Conservation (phyloP, 2,113 vertebrate species). For the Gallinago jamesoni region DNA sequence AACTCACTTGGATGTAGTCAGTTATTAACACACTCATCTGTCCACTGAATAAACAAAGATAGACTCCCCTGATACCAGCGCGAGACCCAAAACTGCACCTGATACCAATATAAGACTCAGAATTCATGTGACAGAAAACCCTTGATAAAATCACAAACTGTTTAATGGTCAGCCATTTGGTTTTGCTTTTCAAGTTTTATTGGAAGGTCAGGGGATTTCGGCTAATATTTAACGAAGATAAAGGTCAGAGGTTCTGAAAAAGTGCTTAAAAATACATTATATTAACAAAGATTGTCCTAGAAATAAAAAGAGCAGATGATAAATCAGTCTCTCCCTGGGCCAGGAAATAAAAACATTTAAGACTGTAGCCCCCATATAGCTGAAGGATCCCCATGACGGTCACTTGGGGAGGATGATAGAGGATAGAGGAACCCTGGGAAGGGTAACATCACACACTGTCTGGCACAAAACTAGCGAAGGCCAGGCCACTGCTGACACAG, state of each 20-base stretch:
- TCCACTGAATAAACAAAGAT: background rate
- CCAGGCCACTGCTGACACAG: background rate
- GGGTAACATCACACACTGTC: background rate
- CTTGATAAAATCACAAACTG: conserved; percentile 2
- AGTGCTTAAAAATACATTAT: background rate
- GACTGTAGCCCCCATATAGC: background rate
- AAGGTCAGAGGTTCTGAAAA: background rate
- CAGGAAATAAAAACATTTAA: background rate
- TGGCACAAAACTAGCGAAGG: background rate
- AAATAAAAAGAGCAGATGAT: background rate
- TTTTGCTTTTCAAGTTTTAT: conserved; percentile 34
- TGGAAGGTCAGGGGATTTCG: background rate
- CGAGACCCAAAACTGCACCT: background rate
- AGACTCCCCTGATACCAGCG: background rate
- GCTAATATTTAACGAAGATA: conserved; percentile 3
- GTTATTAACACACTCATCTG: background rate
- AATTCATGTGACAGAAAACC: background rate
- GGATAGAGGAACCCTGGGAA: background rate
- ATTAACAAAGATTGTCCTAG: background rate
- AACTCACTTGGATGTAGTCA: background rate
- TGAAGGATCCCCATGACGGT: fast-evolving
- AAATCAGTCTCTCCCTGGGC: background rate
- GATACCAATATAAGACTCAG: background rate
- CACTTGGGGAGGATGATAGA: background rate
- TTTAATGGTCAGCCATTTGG: background rate